A percentile compares a stretch with the other conserved stretches of the same genome.
Conservation (phyloP, 2,113 vertebrate species). For the Pangasianodon hypophthalmus region DNA sequence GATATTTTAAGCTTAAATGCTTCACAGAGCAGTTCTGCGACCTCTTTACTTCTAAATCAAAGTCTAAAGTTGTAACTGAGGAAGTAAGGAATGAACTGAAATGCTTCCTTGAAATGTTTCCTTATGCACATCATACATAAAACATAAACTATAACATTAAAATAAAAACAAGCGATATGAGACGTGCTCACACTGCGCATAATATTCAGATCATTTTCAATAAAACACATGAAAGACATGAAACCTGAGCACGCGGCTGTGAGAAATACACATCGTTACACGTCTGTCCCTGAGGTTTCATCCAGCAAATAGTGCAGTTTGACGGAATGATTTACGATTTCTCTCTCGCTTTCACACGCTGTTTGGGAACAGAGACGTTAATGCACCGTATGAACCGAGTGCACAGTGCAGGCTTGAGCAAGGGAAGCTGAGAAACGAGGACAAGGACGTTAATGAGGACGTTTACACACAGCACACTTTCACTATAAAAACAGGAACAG, state of each 20-base stretch:
- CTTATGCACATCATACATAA: neutral
- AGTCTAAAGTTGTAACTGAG: neutral
- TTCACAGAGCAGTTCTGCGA: neutral
- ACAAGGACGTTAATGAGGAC: neutral
- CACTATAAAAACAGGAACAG: neutral
- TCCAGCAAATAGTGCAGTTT: neutral
- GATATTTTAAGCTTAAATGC: neutral
- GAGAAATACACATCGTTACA: neutral
- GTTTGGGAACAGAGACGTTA: neutral
- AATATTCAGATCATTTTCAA: neutral
- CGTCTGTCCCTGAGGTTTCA: conserved; percentile 31
- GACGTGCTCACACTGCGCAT: neutral
- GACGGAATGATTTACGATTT: neutral
- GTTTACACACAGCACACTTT: neutral
- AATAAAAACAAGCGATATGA: neutral
- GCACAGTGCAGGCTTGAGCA: neutral
- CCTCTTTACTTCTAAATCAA: neutral
- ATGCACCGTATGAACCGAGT: neutral
- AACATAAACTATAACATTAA: neutral
- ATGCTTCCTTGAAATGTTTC: neutral
- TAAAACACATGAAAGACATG: neutral
- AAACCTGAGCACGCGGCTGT: neutral
- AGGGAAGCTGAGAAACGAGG: neutral
- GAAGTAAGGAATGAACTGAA: neutral
- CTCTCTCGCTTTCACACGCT: neutral